phyloP scores from a whole-genome alignment of 2,113 vertebrate species.

The Girardinichthys multiradiatus region DNA sequence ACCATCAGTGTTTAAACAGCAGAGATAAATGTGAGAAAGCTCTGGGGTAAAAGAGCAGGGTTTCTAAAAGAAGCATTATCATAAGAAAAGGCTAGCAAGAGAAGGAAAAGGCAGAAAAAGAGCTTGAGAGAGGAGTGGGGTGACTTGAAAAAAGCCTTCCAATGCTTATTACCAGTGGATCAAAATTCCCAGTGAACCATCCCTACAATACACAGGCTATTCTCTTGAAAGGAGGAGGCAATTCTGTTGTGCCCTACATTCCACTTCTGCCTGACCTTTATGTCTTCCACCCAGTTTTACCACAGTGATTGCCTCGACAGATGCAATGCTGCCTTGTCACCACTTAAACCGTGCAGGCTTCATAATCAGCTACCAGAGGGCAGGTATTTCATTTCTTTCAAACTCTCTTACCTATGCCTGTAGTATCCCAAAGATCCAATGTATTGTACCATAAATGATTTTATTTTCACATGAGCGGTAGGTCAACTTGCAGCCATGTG shows the following conservation, averaged over 20 bases:
- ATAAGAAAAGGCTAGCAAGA: constrained; percentile 22
- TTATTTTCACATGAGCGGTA: constrained; percentile 32
- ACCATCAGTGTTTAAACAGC: constrained; percentile 26
- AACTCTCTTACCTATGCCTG: background rate
- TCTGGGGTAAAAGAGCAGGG: constrained; percentile 17
- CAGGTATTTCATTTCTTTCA: constrained; percentile 32
- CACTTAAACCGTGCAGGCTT: constrained; percentile 62
- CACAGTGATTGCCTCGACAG: constrained; percentile 63
- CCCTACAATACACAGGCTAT: constrained; percentile 62
- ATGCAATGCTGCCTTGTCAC: constrained; percentile 73
- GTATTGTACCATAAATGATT: constrained; percentile 34
- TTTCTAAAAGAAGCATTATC: constrained; percentile 38
- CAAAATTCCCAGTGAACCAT: constrained; percentile 71
- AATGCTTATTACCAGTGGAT: constrained; percentile 74
- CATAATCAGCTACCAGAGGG: constrained; percentile 70
- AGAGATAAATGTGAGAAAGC: constrained; percentile 27
- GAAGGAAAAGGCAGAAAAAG: background rate
- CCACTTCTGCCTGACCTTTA: constrained; percentile 79
- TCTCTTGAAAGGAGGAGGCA: constrained; percentile 67
- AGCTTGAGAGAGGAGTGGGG: background rate
- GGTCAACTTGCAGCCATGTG: constrained; percentile 39
- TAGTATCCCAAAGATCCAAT: constrained; percentile 14
- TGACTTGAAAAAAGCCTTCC: constrained; percentile 44
- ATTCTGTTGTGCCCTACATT: constrained; percentile 73
- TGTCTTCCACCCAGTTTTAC: constrained; percentile 71